A percentile compares a stretch with the other conserved stretches of the same genome.
These are phyloP conservation scores for Phrynocephalus vlangalii DNA, from an alignment of 2,797 vertebrate species.

Conservation along the genomic window DNA sequence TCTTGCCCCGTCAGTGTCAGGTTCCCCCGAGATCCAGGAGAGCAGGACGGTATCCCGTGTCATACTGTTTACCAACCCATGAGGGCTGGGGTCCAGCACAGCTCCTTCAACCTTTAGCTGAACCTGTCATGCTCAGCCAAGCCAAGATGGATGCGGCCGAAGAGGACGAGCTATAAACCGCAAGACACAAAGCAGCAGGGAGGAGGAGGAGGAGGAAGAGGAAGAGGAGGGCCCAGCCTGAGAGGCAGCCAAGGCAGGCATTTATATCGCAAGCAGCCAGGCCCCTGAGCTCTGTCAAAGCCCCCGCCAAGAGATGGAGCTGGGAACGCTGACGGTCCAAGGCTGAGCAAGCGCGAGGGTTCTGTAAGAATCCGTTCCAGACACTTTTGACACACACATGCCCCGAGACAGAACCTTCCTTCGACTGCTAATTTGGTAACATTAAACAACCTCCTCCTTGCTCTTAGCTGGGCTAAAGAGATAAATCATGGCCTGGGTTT, in stretches of 20 bases:
- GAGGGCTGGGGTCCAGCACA: background rate
- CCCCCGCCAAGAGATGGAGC: rapidly evolving
- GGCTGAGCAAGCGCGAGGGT: rapidly evolving
- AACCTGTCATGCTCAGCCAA: rapidly evolving
- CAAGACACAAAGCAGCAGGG: rapidly evolving
- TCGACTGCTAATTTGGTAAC: slow-evolving; percentile 16
- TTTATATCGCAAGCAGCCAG: background rate
- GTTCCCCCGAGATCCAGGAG: background rate
- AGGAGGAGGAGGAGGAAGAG: background rate
- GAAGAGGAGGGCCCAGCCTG: background rate
- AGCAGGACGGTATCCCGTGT: rapidly evolving
- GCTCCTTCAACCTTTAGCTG: background rate
- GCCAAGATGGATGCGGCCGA: rapidly evolving
- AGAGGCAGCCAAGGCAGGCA: background rate
- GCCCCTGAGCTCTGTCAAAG: background rate
- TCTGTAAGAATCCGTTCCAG: rapidly evolving
- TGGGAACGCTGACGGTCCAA: rapidly evolving
- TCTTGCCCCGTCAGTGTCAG: background rate
- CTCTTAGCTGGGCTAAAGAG: background rate
- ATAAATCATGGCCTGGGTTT: background rate
- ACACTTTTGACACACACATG: background rate
- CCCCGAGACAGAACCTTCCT: background rate
- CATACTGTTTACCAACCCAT: background rate
- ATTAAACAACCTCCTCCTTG: background rate
- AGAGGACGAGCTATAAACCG: background rate